phyloP scores from a whole-genome alignment of 2,797 vertebrate genomes.

The Poeciliopsis infans region DNA sequence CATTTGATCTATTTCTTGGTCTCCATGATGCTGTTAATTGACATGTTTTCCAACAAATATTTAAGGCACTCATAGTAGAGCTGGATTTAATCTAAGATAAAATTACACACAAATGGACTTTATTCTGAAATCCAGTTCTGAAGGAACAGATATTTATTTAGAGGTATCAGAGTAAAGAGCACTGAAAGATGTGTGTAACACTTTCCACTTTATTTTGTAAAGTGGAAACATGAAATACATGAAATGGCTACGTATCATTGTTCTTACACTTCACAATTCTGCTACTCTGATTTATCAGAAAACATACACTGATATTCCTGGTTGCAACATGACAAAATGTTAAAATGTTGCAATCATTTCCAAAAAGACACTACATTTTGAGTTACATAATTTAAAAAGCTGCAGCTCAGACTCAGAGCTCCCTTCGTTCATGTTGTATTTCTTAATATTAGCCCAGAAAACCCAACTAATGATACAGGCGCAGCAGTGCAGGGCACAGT shows the following conservation, averaged over 20 bases:
- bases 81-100: neutral
- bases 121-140: neutral
- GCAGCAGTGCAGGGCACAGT: conserved; percentile 50
- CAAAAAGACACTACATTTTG: neutral
- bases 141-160: neutral
- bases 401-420: conserved; percentile 4
- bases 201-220: neutral
- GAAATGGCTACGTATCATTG: neutral
- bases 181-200: neutral
- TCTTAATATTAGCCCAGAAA: conserved; percentile 60
- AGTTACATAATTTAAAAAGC: neutral
- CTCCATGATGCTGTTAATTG: neutral
- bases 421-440: conserved; percentile 46
- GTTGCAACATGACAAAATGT: neutral
- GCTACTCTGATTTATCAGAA: neutral
- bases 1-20: neutral
- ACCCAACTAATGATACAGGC: conserved; percentile 36
- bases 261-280: neutral
- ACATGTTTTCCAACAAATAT: neutral
- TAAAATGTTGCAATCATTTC: neutral
- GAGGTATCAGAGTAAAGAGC: neutral
- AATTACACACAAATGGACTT: neutral
- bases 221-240: no score
- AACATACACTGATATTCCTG: neutral
- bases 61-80: neutral